Base-by-base conservation (phyloP, 1,140 invertebrate genomes). In the Matsumurasca onukii region DNA sequence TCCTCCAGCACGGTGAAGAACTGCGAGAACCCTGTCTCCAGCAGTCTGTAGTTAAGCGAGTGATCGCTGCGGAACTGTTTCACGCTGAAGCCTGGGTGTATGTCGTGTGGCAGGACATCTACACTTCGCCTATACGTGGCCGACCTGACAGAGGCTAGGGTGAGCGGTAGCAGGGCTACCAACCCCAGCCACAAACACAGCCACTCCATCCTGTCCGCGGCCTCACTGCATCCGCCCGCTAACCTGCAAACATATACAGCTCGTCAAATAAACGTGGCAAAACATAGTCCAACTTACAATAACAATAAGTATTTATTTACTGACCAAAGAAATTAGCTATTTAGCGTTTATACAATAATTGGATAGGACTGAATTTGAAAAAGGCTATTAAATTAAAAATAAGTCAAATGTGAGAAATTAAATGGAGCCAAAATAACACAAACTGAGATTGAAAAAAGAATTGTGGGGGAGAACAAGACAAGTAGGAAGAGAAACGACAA, bases 1-100 rank as follows among this genome's bases (percentile, higher is more conserved):
- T 94, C 89, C 61, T 90, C 87, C n/a, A 96, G 84, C 31, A 95
- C 87, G 0, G 93, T 90, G 77, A 96, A 96, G 76, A 89, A 94
- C 61, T 90, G 86, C 13, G 89, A 90, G 77, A 86, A 92, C 52
- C 88, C 90, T 24, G 86, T 91, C 71, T 93, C 89, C 71, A 93
- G 77, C 15, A 92, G 80, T 22, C 84, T 86, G 77, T 88, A 91
- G 30, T 85, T 83, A 71, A 84, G 79, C 66, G 82, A 80, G 45
- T 80, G 79, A 62, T 79, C 75, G 31, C 75, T 75, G 3, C 79
- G 77, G 75, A 94, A 90, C 75, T 89, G 87, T 74, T 88, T 91
- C 71, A 94, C 88, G 76, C 90, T 89, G 79, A 90, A 94, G 1
- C 93, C 93, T 0, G 92, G 92, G 74, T 91, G 88, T 51, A 91